phyloP scores from a whole-genome alignment of 2,113 vertebrate species.

The Antigone vipio region DNA sequence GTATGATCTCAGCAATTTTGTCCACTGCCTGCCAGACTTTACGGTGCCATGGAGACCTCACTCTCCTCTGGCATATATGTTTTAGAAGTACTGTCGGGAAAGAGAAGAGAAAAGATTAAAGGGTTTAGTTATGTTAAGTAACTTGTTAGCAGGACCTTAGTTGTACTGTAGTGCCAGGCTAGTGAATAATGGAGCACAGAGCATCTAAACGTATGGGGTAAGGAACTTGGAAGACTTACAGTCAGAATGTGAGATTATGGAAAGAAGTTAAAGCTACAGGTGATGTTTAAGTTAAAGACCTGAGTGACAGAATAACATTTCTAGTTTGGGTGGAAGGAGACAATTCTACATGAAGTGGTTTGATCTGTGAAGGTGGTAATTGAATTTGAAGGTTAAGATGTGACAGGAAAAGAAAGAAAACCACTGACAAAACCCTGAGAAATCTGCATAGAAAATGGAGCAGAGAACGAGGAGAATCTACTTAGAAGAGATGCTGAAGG shows the following conservation, averaged over 20 bases:
- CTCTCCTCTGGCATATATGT: neutral
- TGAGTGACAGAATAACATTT: neutral
- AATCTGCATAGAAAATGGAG: neutral
- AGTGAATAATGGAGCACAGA: neutral
- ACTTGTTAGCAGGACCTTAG: neutral
- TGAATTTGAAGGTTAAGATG: neutral
- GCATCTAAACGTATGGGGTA: neutral
- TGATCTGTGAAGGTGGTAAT: neutral
- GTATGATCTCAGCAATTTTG: neutral
- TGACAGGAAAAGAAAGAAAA: neutral
- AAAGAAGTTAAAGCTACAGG: neutral
- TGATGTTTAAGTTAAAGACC: neutral
- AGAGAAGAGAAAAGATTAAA: neutral
- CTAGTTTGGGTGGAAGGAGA: neutral
- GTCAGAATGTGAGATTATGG: neutral
- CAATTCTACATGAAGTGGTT: neutral
- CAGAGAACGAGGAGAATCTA: neutral
- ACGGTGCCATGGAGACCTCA: neutral
- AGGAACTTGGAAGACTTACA: neutral
- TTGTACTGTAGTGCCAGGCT: neutral
- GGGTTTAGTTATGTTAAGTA: neutral
- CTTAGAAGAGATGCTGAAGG: neutral
- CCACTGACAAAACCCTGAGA: neutral
- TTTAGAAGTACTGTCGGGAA: neutral
- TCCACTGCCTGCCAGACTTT: neutral